Evolutionary conservation across 1,140 invertebrate species (phyloP).

Genomic region (Eufriesea mexicana): DNA sequence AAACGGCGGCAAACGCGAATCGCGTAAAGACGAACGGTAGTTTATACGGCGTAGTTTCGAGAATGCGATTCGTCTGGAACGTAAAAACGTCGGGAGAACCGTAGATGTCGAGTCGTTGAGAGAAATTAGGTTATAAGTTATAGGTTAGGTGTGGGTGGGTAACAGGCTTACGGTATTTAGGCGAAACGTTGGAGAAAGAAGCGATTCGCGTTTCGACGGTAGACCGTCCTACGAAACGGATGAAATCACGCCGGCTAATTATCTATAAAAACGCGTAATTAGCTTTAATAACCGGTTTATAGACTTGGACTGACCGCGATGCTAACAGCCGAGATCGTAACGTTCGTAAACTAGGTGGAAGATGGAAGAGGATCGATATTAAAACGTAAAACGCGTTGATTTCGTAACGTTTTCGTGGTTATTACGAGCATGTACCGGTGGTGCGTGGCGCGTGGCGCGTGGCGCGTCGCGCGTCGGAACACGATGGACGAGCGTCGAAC

Average conservation of each 20-base stretch:
- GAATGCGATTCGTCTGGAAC: too few species aligned
- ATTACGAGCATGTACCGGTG: too few species aligned
- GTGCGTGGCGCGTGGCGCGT: too few species aligned
- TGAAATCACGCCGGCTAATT: slow-evolving; percentile 15
- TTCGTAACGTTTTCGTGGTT: too few species aligned
- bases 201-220: background rate
- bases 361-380: background rate
- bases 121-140: background rate
- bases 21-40: too few species aligned
- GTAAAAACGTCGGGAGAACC: too few species aligned
- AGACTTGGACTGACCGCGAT: background rate
- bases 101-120: too few species aligned
- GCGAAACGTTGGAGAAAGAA: background rate
- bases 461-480: too few species aligned
- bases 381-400: background rate
- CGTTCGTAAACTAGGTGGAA: background rate
- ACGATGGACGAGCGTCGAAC: background rate
- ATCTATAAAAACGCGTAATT: background rate
- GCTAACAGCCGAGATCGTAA: background rate
- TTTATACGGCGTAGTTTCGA: too few species aligned
- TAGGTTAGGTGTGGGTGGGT: background rate
- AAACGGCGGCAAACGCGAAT: too few species aligned
- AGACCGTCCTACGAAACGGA: background rate
- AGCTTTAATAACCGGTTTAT: slow-evolving; percentile 11
- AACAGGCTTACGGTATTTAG: background rate